These are phyloP conservation scores for Camponotus floridanus DNA, from an alignment of 1,140 invertebrate species.

Conservation along the genomic window DNA sequence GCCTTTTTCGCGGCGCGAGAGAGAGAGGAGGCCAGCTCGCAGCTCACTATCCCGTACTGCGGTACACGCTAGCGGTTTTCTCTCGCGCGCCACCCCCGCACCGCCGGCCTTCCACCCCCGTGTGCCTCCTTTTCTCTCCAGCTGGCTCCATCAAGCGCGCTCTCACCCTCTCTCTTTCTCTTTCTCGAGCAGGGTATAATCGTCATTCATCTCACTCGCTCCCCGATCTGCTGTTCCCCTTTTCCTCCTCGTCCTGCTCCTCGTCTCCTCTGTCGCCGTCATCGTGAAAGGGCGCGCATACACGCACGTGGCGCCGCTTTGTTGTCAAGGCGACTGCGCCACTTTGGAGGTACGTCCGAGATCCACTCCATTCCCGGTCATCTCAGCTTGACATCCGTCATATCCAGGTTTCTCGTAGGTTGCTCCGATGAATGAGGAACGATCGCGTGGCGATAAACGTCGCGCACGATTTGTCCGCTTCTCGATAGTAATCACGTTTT, in stretches of 20 bases:
- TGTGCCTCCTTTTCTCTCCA: slow-evolving; percentile 50
- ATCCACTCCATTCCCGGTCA: slow-evolving; percentile 6
- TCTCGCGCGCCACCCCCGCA: slow-evolving; percentile 72
- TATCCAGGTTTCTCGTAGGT: background rate
- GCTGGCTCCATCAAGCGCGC: slow-evolving; percentile 13
- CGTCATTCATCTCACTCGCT: slow-evolving; percentile 41
- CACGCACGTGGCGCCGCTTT: slow-evolving; percentile 81
- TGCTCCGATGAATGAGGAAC: slow-evolving; percentile 24
- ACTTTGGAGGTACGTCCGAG: slow-evolving; percentile 52
- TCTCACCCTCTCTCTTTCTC: slow-evolving; percentile 16
- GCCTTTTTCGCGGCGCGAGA: slow-evolving; percentile 63
- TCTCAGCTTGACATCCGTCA: background rate
- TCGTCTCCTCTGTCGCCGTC: slow-evolving; percentile 32
- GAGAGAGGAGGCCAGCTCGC: slow-evolving; percentile 69
- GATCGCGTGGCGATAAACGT: background rate
- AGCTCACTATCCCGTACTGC: slow-evolving; percentile 83
- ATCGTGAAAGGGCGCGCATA: slow-evolving; percentile 74
- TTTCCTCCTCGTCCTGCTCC: slow-evolving; percentile 23
- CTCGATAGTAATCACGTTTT: background rate
- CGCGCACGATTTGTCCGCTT: background rate
- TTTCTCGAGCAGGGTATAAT: slow-evolving; percentile 53
- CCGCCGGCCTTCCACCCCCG: slow-evolving; percentile 33
- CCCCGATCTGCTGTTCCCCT: slow-evolving; percentile 41
- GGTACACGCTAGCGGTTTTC: slow-evolving; percentile 82
- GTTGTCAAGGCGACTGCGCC: slow-evolving; percentile 84